Evolutionary conservation across 2,113 vertebrate species (phyloP).

Genomic region (Clarias batrachus): DNA sequence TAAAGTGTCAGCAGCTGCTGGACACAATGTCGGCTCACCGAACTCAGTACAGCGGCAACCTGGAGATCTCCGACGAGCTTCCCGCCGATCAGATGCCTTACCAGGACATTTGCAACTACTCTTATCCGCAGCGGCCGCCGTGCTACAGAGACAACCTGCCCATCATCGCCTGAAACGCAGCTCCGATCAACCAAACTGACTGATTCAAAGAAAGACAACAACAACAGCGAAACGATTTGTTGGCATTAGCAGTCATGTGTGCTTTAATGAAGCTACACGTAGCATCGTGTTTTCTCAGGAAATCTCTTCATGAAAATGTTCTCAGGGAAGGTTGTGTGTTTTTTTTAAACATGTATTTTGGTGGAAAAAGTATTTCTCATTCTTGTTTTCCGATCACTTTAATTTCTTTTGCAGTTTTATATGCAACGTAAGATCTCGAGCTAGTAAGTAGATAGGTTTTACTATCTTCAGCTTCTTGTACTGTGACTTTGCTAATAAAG

Average conservation of each 20-base stretch:
- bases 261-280: not conserved
- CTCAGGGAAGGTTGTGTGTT: constrained; percentile 41
- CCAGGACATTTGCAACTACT: constrained; percentile 75
- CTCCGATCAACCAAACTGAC: constrained; percentile 21
- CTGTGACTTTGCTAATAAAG: constrained; percentile 3
- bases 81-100: constrained; percentile 74
- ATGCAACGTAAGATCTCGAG: constrained; percentile 11
- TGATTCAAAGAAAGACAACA: not conserved
- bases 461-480: constrained; percentile 63
- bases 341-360: not conserved
- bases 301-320: constrained; percentile 17
- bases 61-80: constrained; percentile 68
- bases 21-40: constrained; percentile 68
- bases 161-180: constrained; percentile 81
- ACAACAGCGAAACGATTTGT: not conserved
- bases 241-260: not conserved
- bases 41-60: constrained; percentile 64
- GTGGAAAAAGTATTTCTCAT: not conserved
- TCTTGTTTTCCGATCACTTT: constrained; percentile 1
- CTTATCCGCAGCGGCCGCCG: constrained; percentile 72
- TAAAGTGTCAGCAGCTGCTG: constrained; percentile 74
- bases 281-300: constrained; percentile 18
- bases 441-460: constrained; percentile 73
- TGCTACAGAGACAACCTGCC: constrained; percentile 88
- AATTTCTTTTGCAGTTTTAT: not conserved